Percentiles rank a stretch among this genome's conserved stretches.
Evolutionary conservation across 2,113 vertebrate species (phyloP).

Genomic region (Rhinolophus ferrumequinum): DNA sequence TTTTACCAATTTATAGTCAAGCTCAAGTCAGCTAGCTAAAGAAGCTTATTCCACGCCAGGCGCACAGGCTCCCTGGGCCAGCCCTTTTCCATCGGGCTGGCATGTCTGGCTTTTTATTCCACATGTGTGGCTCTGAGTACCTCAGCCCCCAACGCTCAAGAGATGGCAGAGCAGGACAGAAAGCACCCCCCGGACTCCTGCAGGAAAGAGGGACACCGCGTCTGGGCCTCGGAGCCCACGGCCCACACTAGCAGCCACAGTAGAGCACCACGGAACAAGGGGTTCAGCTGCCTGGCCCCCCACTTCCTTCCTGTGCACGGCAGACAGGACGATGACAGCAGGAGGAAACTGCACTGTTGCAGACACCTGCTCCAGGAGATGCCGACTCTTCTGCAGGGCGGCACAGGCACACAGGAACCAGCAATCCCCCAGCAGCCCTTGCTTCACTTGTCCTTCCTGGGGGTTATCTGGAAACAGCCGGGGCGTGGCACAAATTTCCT

Average conservation of each 20-base stretch:
- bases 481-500: constrained; percentile 93
- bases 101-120: neutral
- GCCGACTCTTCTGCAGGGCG: constrained; percentile 90
- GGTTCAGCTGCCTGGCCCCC: neutral
- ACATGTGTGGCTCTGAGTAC: neutral
- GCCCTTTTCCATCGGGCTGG: neutral
- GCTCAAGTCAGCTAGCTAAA: neutral
- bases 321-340: accelerated
- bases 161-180: no score
- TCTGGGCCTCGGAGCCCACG: neutral
- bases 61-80: no score
- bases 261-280: neutral
- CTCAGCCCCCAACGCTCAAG: neutral
- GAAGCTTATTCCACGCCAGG: neutral
- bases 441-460: constrained; percentile 90
- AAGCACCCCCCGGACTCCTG: neutral
- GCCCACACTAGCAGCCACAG: neutral
- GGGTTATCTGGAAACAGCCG: constrained; percentile 88
- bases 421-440: constrained; percentile 97
- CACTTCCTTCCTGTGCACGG: neutral
- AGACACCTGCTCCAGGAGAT: constrained; percentile 91
- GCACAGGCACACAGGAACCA: constrained; percentile 97
- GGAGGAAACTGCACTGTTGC: accelerated
- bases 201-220: neutral
- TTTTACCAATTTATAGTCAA: neutral